phyloP scores from a whole-genome alignment of 2,113 vertebrate genomes.

The Calypte anna region DNA sequence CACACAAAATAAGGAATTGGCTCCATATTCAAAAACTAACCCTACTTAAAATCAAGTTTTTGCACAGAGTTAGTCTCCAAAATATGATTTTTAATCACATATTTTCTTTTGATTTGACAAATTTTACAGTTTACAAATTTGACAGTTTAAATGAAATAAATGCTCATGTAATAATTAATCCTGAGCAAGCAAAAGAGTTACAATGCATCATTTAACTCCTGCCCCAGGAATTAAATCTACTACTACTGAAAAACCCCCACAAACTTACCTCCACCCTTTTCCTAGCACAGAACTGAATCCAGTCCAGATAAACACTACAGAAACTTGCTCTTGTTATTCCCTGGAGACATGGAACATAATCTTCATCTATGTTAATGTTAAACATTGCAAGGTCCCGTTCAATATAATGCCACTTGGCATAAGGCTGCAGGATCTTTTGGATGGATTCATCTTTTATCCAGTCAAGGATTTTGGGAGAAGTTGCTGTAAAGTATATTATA shows the following conservation, averaged over 20 bases:
- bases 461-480: slow-evolving; percentile 87
- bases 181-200: not conserved
- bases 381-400: slow-evolving; percentile 94
- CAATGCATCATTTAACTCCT: not conserved
- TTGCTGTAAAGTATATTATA: slow-evolving; percentile 93
- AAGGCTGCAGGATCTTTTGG: slow-evolving; percentile 89
- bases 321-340: slow-evolving; percentile 96
- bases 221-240: not conserved
- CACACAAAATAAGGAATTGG: not conserved
- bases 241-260: not conserved
- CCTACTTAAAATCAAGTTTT: not conserved
- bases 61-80: not conserved
- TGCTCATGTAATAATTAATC: not conserved
- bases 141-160: not conserved
- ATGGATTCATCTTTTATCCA: slow-evolving; percentile 89
- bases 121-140: not conserved
- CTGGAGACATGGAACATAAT: slow-evolving; percentile 96
- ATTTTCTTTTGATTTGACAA: not conserved
- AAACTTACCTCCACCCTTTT: slow-evolving; percentile 85
- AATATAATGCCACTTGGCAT: slow-evolving; percentile 96
- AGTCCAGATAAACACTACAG: slow-evolving; percentile 95
- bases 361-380: slow-evolving; percentile 93
- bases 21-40: not conserved
- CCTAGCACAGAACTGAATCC: slow-evolving; percentile 92
- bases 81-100: not conserved